Conservation (phyloP, 2,888 invertebrate species). For the Pristionchus entomophagus region DNA sequence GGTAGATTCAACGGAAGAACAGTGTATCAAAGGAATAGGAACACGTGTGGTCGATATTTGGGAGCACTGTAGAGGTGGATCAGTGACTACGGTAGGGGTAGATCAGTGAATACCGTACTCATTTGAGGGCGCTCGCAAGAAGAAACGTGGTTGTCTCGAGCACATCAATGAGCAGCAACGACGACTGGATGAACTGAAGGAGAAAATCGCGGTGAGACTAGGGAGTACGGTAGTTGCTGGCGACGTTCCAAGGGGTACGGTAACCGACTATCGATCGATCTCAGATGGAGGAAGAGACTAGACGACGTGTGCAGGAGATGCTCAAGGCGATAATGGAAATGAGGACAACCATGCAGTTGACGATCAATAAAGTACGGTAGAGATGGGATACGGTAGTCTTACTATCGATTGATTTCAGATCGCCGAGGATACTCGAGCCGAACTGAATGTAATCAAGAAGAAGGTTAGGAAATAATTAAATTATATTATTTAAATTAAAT, state of each 20-base stretch:
- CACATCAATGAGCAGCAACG: slow-evolving; percentile 15
- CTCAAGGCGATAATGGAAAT: slow-evolving; percentile 2
- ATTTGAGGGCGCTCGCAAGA: slow-evolving; percentile 19
- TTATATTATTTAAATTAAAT: no score
- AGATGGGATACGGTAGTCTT: background rate
- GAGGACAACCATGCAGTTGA: background rate
- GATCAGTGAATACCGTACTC: background rate
- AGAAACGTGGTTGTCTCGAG: slow-evolving; percentile 26
- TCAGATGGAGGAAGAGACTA: slow-evolving; percentile 12
- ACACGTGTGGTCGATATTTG: no score
- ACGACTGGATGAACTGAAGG: background rate
- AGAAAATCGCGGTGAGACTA: background rate
- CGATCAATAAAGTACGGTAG: slow-evolving; percentile 16
- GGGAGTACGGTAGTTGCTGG: no score
- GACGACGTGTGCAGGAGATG: background rate
- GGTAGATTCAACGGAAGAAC: no score
- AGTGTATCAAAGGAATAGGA: no score
- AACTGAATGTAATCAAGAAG: background rate
- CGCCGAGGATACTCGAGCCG: background rate
- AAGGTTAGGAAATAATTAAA: background rate
- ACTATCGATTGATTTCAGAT: background rate
- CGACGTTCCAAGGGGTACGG: no score
- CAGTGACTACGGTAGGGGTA: no score
- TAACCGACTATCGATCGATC: no score
- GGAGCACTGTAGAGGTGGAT: no score